Evolutionary conservation across 2,113 vertebrate species (phyloP).

Genomic region (Anas platyrhynchos): DNA sequence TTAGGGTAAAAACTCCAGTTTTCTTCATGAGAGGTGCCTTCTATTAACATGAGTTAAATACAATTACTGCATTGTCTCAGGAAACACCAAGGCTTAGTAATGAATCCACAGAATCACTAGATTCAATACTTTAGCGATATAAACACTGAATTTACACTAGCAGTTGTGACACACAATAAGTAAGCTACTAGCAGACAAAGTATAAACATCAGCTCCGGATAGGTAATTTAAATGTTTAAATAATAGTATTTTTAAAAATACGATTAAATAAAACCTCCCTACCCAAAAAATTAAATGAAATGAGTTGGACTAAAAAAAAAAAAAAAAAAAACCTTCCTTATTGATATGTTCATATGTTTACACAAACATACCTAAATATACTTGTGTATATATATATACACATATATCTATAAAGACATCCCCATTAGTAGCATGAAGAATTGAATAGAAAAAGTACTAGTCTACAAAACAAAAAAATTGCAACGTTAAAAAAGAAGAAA

Average conservation of each 20-base stretch:
- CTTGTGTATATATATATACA: not conserved
- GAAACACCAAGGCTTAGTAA: slow-evolving; percentile 6
- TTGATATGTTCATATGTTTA: not conserved
- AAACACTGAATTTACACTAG: not conserved
- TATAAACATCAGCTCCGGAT: not conserved
- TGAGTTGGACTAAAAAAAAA: not conserved
- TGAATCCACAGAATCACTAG: slow-evolving; percentile 8
- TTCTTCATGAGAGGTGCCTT: slow-evolving; percentile 94
- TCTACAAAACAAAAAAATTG: not conserved
- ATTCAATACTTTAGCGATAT: not conserved
- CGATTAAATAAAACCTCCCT: not conserved
- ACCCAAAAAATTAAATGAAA: not conserved
- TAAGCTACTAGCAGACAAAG: not conserved
- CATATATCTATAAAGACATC: not conserved
- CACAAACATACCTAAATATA: not conserved
- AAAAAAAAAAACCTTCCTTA: fast-evolving
- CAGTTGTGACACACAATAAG: not conserved
- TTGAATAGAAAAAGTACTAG: not conserved
- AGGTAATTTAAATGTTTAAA: not conserved
- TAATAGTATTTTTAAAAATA: not conserved
- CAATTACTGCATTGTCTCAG: slow-evolving; percentile 24
- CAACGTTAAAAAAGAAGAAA: not conserved
- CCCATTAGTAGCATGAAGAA: not conserved
- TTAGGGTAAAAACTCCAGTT: slow-evolving; percentile 99
- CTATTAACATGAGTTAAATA: slow-evolving; percentile 73